Evolutionary conservation across 2,113 vertebrate genomes (phyloP).

Genomic region (Alces alces): DNA sequence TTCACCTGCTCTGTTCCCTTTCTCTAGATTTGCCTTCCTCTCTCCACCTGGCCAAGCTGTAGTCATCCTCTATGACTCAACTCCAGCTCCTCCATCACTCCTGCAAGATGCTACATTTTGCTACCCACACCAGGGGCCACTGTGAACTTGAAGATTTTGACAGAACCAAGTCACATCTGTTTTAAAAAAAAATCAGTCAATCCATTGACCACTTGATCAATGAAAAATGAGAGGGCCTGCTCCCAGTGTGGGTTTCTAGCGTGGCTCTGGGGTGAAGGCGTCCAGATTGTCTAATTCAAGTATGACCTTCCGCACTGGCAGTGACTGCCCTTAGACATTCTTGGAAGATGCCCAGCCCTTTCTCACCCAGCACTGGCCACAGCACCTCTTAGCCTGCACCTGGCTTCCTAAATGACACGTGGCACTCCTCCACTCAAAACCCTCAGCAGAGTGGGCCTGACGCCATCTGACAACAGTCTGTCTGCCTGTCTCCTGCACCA

Average conservation of each 20-base stretch:
- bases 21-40: background rate
- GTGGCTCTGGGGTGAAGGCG: background rate
- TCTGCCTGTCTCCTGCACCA: background rate
- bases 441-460: background rate
- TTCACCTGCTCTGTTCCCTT: background rate
- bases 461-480: background rate
- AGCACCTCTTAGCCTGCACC: background rate
- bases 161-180: background rate
- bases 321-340: background rate
- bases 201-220: background rate
- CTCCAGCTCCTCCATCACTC: background rate
- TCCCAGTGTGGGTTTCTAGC: background rate
- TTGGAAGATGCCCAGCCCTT: rapidly evolving
- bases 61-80: background rate
- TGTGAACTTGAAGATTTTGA: background rate
- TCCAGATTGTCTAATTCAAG: background rate
- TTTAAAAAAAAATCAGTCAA: background rate
- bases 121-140: background rate
- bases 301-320: background rate
- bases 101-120: background rate
- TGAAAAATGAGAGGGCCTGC: background rate
- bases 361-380: background rate
- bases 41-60: background rate
- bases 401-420: background rate
- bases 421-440: background rate